These are phyloP conservation scores for Cydia fagiglandana DNA, from an alignment of 1,140 invertebrate genomes.

Conservation along the genomic window DNA sequence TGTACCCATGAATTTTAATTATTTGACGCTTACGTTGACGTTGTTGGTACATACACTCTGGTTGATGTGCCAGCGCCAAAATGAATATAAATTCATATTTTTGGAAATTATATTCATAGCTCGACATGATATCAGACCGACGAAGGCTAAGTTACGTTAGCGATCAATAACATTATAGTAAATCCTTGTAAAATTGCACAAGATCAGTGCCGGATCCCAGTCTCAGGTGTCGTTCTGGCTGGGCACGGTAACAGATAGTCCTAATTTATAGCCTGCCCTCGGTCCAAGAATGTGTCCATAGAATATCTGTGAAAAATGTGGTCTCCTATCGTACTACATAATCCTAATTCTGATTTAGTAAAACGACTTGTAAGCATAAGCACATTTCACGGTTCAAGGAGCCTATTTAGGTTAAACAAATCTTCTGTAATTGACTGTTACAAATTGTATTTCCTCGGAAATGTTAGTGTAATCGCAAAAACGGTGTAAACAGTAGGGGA, in stretches of 20 bases:
- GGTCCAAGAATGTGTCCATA: constrained; percentile 21
- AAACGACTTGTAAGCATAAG: neutral
- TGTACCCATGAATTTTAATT: constrained; percentile 69
- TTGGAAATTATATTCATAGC: neutral
- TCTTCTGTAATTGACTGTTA: constrained; percentile 46
- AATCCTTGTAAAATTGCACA: constrained; percentile 26
- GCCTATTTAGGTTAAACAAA: constrained; percentile 40
- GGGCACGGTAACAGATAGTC: constrained; percentile 18
- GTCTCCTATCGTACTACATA: neutral
- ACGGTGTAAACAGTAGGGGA: constrained; percentile 39
- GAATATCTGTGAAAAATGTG: constrained; percentile 27
- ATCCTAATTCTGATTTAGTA: constrained; percentile 17
- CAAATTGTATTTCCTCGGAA: constrained; percentile 46
- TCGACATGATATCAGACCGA: neutral
- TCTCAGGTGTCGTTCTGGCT: constrained; percentile 27
- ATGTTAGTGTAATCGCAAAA: constrained; percentile 54
- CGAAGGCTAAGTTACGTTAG: neutral
- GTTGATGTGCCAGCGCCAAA: neutral
- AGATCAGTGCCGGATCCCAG: constrained; percentile 23
- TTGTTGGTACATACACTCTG: constrained; percentile 33
- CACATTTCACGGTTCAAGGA: neutral
- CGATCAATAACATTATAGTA: constrained; percentile 26
- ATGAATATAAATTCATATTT: constrained; percentile 2
- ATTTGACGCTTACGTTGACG: constrained; percentile 46
- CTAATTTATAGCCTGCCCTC: constrained; percentile 30